Base-by-base conservation (phyloP, 2,113 vertebrate genomes). In the Dascyllus trimaculatus region DNA sequence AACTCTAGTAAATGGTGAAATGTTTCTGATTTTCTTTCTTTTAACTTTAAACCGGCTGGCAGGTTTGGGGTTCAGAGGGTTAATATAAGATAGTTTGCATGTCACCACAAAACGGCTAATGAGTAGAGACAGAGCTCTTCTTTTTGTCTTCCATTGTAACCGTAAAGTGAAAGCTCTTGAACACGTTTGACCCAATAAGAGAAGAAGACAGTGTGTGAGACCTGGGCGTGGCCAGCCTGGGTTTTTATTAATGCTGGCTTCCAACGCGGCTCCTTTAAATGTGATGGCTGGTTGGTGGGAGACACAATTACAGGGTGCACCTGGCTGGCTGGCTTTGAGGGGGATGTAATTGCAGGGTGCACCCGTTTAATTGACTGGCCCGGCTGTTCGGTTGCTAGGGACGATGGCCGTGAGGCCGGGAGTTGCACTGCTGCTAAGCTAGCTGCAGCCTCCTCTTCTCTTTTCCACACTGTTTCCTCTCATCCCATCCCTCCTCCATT, bases 231-330 rank as follows among this genome's bases (percentile, higher is more conserved):
- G 92, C 93, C 89, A 85, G 86, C 83, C 92, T 88, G 91, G 78
- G 90, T 88, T 92, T 87, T 90, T 93, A 90, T 86, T 88, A 81
- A 75, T 52, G 80, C 88, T 74, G 61, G 77, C 85, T 86, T 78
- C 69, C 76, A 84, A 74, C 59, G 62, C 78, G 38, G 82, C 89
- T 91, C 88, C 85, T 92, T 83, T 85, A 85, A 90, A 88, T 85
- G 89, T 74, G 84, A 77, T 85, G 83, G 86, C 90, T 91, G 84
- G 65, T 82, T 89, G 85, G 81, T 80, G 86, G 88, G 88, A 81
- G 85, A 86, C 88, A 65, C 86, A 91, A 94, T 93, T 91, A 93
- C 87, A 93, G 94, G 91, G 89, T 91, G 90, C 90, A 92, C 88
- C 91, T 92, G 89, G 76, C 87, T 89, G 84, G 85, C 84, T 89